Percentiles rank a stretch among this genome's conserved stretches.
Evolutionary conservation across 2,797 vertebrate species (phyloP).

Genomic region (Molossus alvarezi): DNA sequence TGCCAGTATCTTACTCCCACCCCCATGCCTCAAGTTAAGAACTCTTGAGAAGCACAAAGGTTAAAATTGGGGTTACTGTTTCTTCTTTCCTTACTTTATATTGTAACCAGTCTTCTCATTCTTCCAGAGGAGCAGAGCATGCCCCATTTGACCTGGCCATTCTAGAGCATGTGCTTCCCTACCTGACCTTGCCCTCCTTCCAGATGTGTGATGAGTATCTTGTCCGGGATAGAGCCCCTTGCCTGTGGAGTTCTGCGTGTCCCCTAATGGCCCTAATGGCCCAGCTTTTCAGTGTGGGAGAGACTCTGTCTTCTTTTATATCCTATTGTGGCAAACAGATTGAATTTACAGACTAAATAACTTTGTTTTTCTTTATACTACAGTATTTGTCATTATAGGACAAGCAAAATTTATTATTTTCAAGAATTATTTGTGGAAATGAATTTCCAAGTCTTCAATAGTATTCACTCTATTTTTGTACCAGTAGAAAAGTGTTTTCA

Average conservation of each 20-base stretch:
- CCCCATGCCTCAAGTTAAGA: neutral
- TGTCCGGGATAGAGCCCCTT: neutral
- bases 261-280: neutral
- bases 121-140: neutral
- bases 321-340: conserved; percentile 52
- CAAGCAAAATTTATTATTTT: conserved; percentile 67
- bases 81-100: neutral
- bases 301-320: conserved; percentile 37
- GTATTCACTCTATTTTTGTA: conserved; percentile 71
- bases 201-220: neutral
- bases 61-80: neutral
- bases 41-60: neutral
- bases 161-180: neutral
- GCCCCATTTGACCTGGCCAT: neutral
- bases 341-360: conserved; percentile 51
- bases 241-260: neutral
- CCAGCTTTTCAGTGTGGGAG: neutral
- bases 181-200: neutral
- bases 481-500: conserved; percentile 73
- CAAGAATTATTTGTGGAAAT: conserved; percentile 76
- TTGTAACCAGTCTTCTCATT: neutral
- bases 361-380: conserved; percentile 47
- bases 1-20: neutral
- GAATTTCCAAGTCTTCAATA: conserved; percentile 61
- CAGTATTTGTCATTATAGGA: conserved; percentile 45